Evolutionary conservation across 1,140 invertebrate species (phyloP).

Genomic region (fruit fly (Drosophila melanogaster)): DNA sequence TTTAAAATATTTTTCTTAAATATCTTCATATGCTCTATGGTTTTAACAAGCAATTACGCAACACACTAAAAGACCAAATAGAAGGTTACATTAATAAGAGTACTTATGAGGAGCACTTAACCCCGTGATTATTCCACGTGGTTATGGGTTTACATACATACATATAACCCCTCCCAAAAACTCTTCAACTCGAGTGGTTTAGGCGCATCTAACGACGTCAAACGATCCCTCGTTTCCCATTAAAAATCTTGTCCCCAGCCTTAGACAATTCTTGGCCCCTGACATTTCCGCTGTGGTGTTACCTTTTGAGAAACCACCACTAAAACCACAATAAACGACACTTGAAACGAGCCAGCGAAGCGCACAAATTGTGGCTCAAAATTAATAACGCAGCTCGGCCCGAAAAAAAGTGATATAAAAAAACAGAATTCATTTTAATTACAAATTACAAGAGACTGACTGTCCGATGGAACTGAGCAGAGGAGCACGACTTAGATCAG

Average conservation of each 20-base stretch:
- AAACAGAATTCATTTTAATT: constrained; percentile 72
- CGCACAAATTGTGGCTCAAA: constrained; percentile 64
- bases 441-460: constrained; percentile 67
- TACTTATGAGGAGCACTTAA: constrained; percentile 14
- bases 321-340: constrained; percentile 48
- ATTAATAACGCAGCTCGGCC: constrained; percentile 57
- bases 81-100: constrained; percentile 14
- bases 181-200: constrained; percentile 9
- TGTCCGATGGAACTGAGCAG: constrained; percentile 9
- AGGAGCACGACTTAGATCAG: too few species aligned
- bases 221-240: constrained; percentile 32
- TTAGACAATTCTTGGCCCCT: constrained; percentile 51
- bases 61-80: neutral
- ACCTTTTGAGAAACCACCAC: constrained; percentile 36
- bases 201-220: constrained; percentile 38
- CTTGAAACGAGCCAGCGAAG: constrained; percentile 62
- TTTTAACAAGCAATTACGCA: neutral
- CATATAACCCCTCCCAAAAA: constrained; percentile 14
- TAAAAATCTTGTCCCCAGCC: constrained; percentile 51
- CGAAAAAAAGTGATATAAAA: constrained; percentile 64
- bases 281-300: constrained; percentile 57
- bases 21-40: neutral
- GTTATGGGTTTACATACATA: neutral
- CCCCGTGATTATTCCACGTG: constrained; percentile 15
- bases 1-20: too few species aligned